Conservation (phyloP, 2,113 vertebrate genomes). For the Morone chrysops region DNA sequence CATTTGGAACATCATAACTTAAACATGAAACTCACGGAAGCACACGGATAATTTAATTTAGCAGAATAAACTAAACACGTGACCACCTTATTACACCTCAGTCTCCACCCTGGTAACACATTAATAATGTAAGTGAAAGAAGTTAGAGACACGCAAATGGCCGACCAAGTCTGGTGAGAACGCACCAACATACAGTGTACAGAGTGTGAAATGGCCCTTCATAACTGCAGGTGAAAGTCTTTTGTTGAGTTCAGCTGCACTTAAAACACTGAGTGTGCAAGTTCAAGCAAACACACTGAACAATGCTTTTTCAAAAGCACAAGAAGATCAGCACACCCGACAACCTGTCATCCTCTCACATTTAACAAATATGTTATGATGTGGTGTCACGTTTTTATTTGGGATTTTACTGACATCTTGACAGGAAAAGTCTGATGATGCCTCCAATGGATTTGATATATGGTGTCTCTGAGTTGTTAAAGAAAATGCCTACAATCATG, state of each 20-base stretch:
- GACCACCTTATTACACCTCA: background rate
- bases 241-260: conserved; percentile 23
- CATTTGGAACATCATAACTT: conserved; percentile 20
- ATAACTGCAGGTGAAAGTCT: background rate
- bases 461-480: background rate
- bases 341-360: conserved; percentile 10
- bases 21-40: conserved; percentile 13
- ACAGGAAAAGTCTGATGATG: background rate
- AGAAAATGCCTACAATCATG: background rate
- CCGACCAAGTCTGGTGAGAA: background rate
- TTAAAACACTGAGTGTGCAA: background rate
- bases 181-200: background rate
- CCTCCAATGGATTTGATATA: background rate
- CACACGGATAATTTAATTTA: conserved; percentile 28
- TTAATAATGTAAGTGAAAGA: conserved; percentile 7
- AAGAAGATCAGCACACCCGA: background rate
- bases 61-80: conserved; percentile 6
- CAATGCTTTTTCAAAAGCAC: background rate
- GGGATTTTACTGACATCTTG: background rate
- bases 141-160: background rate
- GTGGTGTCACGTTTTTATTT: background rate
- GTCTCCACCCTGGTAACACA: background rate
- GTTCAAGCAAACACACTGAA: background rate
- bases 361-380: conserved; percentile 7
- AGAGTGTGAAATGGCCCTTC: background rate